Conservation (phyloP, 2,888 invertebrate species). For the Rhagonycha fulva region DNA sequence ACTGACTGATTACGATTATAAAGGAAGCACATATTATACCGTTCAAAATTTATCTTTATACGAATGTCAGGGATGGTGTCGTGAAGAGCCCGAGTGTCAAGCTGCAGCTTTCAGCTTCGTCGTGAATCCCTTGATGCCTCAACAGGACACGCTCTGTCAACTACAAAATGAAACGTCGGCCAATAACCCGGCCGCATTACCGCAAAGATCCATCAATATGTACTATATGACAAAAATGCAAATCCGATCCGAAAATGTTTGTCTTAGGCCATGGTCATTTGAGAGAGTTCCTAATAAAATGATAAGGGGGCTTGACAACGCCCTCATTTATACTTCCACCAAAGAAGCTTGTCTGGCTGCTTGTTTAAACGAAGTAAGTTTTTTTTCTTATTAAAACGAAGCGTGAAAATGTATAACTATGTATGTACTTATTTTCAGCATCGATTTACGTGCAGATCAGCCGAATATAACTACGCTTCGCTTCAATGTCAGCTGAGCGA, state of each 20-base stretch:
- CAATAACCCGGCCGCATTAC: slow-evolving; percentile 83
- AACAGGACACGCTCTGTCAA: slow-evolving; percentile 89
- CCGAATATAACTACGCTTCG: slow-evolving; percentile 92
- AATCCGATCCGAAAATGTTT: slow-evolving; percentile 89
- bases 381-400: neutral
- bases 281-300: slow-evolving; percentile 92
- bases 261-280: slow-evolving; percentile 90
- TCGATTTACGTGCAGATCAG: slow-evolving; percentile 88
- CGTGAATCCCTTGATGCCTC: slow-evolving; percentile 87
- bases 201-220: slow-evolving; percentile 85
- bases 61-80: slow-evolving; percentile 95
- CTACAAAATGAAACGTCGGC: slow-evolving; percentile 92
- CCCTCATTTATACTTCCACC: slow-evolving; percentile 89
- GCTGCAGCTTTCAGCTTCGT: slow-evolving; percentile 94
- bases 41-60: slow-evolving; percentile 89
- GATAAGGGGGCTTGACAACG: slow-evolving; percentile 87
- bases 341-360: slow-evolving; percentile 93
- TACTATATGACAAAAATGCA: slow-evolving; percentile 95
- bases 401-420: neutral
- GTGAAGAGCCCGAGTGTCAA: slow-evolving; percentile 89
- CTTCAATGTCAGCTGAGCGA: slow-evolving; percentile 91
- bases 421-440: slow-evolving; percentile 59
- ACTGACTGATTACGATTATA: slow-evolving; percentile 88
- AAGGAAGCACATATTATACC: slow-evolving; percentile 89
- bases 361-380: slow-evolving; percentile 82